Conservation (phyloP, 2,797 vertebrate species). For the Furcifer pardalis region DNA sequence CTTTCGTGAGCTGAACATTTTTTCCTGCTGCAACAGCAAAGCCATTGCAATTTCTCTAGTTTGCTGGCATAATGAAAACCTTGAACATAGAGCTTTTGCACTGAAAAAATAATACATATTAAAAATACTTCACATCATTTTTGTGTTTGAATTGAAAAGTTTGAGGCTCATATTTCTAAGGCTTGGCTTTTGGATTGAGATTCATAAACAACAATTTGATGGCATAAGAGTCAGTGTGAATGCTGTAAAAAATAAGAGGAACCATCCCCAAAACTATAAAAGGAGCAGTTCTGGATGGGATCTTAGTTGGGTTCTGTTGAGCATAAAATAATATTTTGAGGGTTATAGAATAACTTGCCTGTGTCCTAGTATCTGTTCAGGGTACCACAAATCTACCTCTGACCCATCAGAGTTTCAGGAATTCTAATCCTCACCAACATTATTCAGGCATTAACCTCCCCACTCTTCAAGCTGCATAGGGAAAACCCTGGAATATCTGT, state of each 20-base stretch:
- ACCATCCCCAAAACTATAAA: too few species aligned
- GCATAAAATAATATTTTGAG: too few species aligned
- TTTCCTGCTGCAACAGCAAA: slow-evolving; percentile 48
- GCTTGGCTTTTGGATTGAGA: neutral
- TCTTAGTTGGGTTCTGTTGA: too few species aligned
- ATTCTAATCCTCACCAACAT: neutral
- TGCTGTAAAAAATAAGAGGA: too few species aligned
- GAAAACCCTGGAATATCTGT: neutral
- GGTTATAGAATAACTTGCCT: too few species aligned
- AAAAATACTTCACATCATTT: neutral
- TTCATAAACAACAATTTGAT: neutral
- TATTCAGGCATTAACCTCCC: neutral
- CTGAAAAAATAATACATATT: neutral
- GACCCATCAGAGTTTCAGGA: neutral
- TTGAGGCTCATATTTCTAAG: neutral
- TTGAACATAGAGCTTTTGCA: neutral
- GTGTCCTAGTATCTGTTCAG: neutral
- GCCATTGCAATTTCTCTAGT: slow-evolving; percentile 46
- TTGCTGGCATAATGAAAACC: slow-evolving; percentile 24
- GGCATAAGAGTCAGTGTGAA: too few species aligned
- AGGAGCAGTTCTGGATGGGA: too few species aligned
- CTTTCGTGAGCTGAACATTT: slow-evolving; percentile 40
- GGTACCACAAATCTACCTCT: neutral
- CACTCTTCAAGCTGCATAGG: neutral
- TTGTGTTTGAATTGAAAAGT: neutral